Evolutionary conservation across 1,140 invertebrate species (phyloP), one percentile per base, ranked within the genome.

Genomic region (Brachionus angularis): DNA sequence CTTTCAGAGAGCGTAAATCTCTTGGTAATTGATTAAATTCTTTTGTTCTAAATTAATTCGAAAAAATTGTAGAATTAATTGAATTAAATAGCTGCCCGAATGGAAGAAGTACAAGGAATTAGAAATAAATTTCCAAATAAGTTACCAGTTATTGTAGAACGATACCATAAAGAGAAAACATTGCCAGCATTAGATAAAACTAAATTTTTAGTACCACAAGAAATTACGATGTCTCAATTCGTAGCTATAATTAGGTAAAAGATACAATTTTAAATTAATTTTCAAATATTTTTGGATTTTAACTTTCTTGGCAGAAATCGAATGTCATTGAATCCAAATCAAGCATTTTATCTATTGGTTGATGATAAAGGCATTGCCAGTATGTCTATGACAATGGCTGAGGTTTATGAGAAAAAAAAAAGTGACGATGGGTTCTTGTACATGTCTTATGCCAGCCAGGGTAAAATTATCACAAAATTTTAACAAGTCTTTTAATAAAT

Each of bases 391-490:
- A 90, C 89, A 1, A 83, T 91, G 79, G 85, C 87, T 1, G 88
- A 92, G 78, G 85, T 90, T 0, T 91, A 92, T 80, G 84, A 86
- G 29, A 84, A 86, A 62, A 86, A 89, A 75, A 85, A 86, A 58
- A 87, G 89, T 76, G 85, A 86, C 46, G 89, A 91, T 79, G 90
- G 89, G 3, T 91, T 91, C 76, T 84, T 92, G 0, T 91, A 91
- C 75, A 85, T 91, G 74, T 89, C 89, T 1, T 92, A 91, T 78
- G 89, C 89, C 1, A 90, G 89, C 21, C 89, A 91, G 82, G 89
- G 62, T 67, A 64, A 42, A 42, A 42, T 16, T 47, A 21, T 42
- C 16, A 10, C 39, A 42, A 42, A n/a, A 33, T 55, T 55, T 42
- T 5, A 42, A 33, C n/a, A 29, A 5, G 23, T 23, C 8, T 55